A percentile compares a stretch with the other conserved stretches of the same genome.
Evolutionary conservation across 2,113 vertebrate species (phyloP).

Genomic region (Chrysemys picta): DNA sequence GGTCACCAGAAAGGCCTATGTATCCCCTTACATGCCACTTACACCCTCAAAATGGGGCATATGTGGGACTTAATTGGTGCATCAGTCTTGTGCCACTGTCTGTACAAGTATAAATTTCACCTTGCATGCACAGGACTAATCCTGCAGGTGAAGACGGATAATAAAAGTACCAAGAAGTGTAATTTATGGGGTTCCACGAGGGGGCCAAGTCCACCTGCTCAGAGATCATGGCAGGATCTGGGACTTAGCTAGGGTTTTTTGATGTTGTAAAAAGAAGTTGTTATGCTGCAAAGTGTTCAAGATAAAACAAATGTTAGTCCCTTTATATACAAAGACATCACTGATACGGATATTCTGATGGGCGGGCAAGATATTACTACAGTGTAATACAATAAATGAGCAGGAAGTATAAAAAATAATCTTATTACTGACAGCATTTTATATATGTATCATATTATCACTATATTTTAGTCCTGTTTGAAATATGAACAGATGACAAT

Average conservation of each 20-base stretch:
- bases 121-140: not conserved
- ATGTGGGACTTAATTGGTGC: not conserved
- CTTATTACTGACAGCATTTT: not conserved
- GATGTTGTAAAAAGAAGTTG: not conserved
- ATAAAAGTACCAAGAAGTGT: too few relatives aligned
- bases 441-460: not conserved
- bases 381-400: not conserved
- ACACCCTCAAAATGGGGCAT: not conserved
- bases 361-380: not conserved
- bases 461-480: not conserved
- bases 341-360: not conserved
- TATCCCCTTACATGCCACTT: rapidly evolving
- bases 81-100: not conserved
- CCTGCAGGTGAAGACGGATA: not conserved
- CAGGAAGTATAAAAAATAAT: not conserved
- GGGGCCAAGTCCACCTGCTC: not conserved
- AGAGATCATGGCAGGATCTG: not conserved
- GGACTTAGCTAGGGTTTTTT: not conserved
- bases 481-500: not conserved
- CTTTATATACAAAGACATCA: not conserved
- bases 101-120: rapidly evolving
- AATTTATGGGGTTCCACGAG: not conserved
- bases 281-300: not conserved
- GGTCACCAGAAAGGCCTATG: rapidly evolving
- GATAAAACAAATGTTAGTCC: not conserved